A percentile compares a stretch with the other conserved stretches of the same genome.
Evolutionary conservation across 2,888 invertebrate genomes (phyloP).

Genomic region (Terebella lapidaria): DNA sequence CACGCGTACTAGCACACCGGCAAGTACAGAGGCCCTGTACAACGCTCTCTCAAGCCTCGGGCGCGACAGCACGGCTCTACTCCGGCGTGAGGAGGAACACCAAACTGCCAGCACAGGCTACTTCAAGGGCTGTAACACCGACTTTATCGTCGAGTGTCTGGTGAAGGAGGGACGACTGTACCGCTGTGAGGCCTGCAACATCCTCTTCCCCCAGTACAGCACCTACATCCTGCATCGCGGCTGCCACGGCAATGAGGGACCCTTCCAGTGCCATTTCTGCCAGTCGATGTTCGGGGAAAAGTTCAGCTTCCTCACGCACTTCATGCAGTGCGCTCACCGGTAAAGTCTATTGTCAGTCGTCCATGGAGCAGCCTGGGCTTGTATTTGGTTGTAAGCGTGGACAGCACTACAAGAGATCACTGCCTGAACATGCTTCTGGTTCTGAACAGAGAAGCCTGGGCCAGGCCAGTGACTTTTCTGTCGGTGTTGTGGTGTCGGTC

Average conservation of each 20-base stretch:
- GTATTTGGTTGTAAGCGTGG: too few relatives aligned
- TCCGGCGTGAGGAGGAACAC: neutral
- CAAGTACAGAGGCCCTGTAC: neutral
- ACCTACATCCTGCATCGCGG: conserved; percentile 22
- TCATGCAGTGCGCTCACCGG: conserved; percentile 17
- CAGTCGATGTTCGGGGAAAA: conserved; percentile 13
- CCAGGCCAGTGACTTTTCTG: too few relatives aligned
- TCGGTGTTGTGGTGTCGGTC: too few relatives aligned
- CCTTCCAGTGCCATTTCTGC: conserved; percentile 24
- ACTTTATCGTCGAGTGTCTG: conserved; percentile 9
- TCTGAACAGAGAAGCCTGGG: too few relatives aligned
- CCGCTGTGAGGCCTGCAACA: conserved; percentile 20
- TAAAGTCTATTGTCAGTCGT: too few relatives aligned
- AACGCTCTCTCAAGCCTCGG: neutral
- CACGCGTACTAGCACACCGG: neutral
- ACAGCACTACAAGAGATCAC: too few relatives aligned
- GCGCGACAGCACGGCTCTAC: neutral
- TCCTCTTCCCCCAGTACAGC: conserved; percentile 22
- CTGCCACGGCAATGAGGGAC: conserved; percentile 19
- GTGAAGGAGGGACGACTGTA: conserved; percentile 16
- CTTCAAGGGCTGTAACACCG: conserved; percentile 2
- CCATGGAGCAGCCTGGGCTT: too few relatives aligned
- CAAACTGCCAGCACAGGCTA: neutral
- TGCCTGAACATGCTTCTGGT: too few relatives aligned
- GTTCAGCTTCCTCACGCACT: conserved; percentile 24